Percentiles rank a stretch among this genome's conserved stretches.
Conservation (phyloP, 2,797 vertebrate species). For the Hozukius guyotensis region DNA sequence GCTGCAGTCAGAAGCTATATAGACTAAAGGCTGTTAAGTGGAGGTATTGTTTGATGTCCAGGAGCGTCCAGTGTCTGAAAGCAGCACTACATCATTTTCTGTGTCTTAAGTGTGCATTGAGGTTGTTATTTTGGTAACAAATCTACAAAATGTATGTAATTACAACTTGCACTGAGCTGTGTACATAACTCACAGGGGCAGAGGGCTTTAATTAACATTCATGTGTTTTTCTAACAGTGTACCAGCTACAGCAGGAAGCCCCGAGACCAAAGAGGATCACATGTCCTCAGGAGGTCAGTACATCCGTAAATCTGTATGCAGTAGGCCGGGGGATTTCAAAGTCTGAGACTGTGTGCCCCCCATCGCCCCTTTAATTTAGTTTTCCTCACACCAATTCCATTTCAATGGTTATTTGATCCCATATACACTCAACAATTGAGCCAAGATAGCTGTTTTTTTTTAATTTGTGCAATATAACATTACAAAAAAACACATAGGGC, state of each 20-base stretch:
- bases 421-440: no score
- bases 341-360: no score
- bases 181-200: slow-evolving; percentile 4
- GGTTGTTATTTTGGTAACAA: slow-evolving; percentile 19
- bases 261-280: slow-evolving; percentile 96
- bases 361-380: no score
- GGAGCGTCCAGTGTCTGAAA: slow-evolving; percentile 4
- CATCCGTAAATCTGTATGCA: slow-evolving; percentile 25
- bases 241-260: slow-evolving; percentile 97
- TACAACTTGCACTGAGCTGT: slow-evolving; percentile 23
- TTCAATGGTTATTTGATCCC: no score
- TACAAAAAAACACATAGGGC: no score
- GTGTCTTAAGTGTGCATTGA: slow-evolving; percentile 7
- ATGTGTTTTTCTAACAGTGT: slow-evolving; percentile 86
- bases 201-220: slow-evolving; percentile 39
- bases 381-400: no score
- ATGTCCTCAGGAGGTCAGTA: slow-evolving; percentile 94
- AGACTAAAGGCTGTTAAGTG: slow-evolving; percentile 6
- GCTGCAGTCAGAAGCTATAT: slow-evolving; percentile 1
- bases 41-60: slow-evolving; percentile 5
- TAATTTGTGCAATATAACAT: no score
- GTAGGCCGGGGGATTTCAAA: not conserved
- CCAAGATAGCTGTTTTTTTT: no score
- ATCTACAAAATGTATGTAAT: slow-evolving; percentile 30
- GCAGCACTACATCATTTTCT: not conserved